These are phyloP conservation scores for Leptestheria dahalacensis DNA, from an alignment of 1,140 invertebrate genomes.

Conservation along the genomic window DNA sequence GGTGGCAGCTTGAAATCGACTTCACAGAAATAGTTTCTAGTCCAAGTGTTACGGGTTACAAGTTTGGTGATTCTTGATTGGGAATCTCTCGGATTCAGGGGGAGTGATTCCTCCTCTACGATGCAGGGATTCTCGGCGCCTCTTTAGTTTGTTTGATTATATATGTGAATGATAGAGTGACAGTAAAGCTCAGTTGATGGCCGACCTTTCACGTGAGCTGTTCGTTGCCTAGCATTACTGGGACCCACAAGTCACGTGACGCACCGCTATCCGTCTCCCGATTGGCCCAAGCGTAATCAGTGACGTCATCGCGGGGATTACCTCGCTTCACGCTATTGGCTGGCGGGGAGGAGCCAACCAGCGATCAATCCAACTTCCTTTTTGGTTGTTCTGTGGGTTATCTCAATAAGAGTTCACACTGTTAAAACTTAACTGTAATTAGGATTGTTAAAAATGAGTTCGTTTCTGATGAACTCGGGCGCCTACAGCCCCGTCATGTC, in stretches of 20 bases:
- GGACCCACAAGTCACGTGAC: too few relatives aligned
- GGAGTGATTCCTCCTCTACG: too few relatives aligned
- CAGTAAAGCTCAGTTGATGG: neutral
- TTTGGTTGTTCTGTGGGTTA: too few relatives aligned
- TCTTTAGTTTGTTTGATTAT: neutral
- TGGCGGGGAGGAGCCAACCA: neutral
- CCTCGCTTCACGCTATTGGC: neutral
- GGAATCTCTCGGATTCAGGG: too few relatives aligned
- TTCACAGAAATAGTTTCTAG: too few relatives aligned
- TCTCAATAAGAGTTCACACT: neutral
- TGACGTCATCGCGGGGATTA: too few relatives aligned
- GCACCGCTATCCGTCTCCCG: too few relatives aligned
- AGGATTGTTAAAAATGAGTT: conserved; percentile 48
- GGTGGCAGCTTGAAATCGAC: neutral
- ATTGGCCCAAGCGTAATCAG: too few relatives aligned
- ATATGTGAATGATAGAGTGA: neutral
- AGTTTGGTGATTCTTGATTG: too few relatives aligned
- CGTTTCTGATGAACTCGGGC: conserved; percentile 68
- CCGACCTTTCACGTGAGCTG: neutral
- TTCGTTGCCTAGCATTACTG: too few relatives aligned
- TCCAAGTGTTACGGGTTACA: too few relatives aligned
- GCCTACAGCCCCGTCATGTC: conserved; percentile 29
- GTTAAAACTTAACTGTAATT: neutral
- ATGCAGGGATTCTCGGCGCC: neutral
- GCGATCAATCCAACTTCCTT: neutral